These are phyloP conservation scores for Hyperoplus lanceolatus DNA, from an alignment of 2,797 vertebrate genomes.

Conservation along the genomic window DNA sequence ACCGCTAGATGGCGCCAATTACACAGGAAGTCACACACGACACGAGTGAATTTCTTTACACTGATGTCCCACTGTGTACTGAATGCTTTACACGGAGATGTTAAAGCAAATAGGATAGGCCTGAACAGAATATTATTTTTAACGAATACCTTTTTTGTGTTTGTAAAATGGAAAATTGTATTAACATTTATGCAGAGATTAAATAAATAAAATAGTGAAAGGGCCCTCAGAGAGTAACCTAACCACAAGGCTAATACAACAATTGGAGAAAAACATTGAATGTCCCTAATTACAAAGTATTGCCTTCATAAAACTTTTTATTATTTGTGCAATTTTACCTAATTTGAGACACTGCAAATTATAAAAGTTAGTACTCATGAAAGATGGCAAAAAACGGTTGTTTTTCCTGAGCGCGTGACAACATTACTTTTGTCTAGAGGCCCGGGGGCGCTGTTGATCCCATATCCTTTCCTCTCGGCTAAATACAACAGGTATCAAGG, in stretches of 20 bases:
- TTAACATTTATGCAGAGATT: too few relatives aligned
- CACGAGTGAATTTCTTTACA: not conserved
- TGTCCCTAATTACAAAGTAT: not conserved
- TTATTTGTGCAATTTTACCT: not conserved
- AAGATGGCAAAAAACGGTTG: too few relatives aligned
- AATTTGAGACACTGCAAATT: not conserved
- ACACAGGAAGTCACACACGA: not conserved
- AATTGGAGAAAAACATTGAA: not conserved
- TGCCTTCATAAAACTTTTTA: not conserved
- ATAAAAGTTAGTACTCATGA: not conserved
- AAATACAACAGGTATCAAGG: slow-evolving; percentile 14
- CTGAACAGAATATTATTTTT: too few relatives aligned
- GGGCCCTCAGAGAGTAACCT: too few relatives aligned
- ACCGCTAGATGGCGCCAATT: slow-evolving; percentile 72
- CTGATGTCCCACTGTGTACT: not conserved
- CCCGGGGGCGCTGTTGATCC: not conserved
- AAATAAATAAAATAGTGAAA: too few relatives aligned
- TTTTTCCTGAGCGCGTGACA: rapidly evolving
- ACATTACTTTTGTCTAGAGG: not conserved
- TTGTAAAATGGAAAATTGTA: too few relatives aligned
- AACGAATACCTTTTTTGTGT: too few relatives aligned
- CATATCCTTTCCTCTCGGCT: not conserved
- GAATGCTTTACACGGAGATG: too few relatives aligned
- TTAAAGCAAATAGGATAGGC: too few relatives aligned
- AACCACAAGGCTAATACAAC: too few relatives aligned